These are phyloP conservation scores for Smutsia gigantea DNA, from an alignment of 2,797 vertebrate genomes.

Conservation along the genomic window DNA sequence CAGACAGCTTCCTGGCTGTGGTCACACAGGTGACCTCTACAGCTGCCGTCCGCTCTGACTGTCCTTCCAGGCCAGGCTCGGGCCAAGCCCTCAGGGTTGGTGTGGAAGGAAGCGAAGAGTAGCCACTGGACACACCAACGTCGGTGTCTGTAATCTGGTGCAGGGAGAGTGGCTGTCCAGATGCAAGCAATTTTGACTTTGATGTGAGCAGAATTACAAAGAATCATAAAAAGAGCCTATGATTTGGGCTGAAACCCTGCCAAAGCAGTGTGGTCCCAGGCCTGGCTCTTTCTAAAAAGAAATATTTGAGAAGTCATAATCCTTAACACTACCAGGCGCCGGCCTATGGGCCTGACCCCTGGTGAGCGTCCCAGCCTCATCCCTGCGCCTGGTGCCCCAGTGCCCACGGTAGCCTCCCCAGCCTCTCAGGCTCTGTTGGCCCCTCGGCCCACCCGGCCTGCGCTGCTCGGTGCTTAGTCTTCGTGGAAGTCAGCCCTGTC, in stretches of 20 bases:
- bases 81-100: not conserved
- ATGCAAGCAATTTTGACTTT: conserved; percentile 71
- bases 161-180: conserved; percentile 28
- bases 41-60: not conserved
- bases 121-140: not conserved
- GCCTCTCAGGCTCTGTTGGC: not conserved
- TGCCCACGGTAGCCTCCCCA: not conserved
- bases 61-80: not conserved
- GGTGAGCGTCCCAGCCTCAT: not conserved
- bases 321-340: not conserved
- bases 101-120: not conserved
- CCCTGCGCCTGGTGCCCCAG: rapidly evolving
- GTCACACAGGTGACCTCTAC: not conserved
- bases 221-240: conserved; percentile 53
- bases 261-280: not conserved
- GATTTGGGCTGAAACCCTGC: conserved; percentile 64
- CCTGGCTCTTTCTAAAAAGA: conserved; percentile 23
- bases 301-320: conserved; percentile 31
- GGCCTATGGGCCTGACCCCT: not conserved
- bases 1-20: not conserved
- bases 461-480: rapidly evolving
- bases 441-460: not conserved
- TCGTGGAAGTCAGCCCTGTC: not conserved
- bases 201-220: conserved; percentile 72
- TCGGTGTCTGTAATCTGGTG: conserved; percentile 30